Evolutionary conservation across 2,113 vertebrate species (phyloP).

Genomic region (Arenaria interpres): DNA sequence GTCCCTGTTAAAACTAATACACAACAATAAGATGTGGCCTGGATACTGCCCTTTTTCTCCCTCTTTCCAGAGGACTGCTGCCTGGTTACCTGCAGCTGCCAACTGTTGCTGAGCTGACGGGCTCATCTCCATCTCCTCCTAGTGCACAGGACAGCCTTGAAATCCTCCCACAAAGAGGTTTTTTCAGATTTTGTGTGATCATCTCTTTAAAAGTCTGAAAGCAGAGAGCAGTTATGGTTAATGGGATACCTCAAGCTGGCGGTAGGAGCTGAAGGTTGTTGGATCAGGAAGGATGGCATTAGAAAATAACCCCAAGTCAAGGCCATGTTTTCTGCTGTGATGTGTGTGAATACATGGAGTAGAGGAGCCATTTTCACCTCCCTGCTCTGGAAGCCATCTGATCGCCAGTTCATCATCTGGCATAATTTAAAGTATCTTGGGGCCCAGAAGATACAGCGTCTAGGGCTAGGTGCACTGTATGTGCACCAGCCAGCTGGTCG

Average conservation of each 20-base stretch:
- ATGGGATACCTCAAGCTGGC: background rate
- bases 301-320: background rate
- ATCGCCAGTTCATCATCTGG: background rate
- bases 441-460: background rate
- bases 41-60: background rate
- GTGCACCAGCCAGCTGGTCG: background rate
- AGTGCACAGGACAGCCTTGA: background rate
- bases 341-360: background rate
- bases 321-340: background rate
- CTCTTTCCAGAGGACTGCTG: background rate
- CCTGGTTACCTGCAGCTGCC: background rate
- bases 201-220: background rate
- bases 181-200: background rate
- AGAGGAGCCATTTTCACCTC: background rate
- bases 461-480: background rate
- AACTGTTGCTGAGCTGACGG: background rate
- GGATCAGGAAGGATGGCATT: background rate
- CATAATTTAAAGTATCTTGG: background rate
- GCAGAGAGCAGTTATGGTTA: background rate
- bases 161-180: background rate
- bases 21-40: background rate
- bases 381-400: background rate
- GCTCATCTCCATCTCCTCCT: background rate
- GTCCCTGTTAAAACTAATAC: background rate
- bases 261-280: background rate